A percentile compares a stretch with the other conserved stretches of the same genome.
Evolutionary conservation across 2,113 vertebrate species (phyloP).

Genomic region (Gobiocypris rarus): DNA sequence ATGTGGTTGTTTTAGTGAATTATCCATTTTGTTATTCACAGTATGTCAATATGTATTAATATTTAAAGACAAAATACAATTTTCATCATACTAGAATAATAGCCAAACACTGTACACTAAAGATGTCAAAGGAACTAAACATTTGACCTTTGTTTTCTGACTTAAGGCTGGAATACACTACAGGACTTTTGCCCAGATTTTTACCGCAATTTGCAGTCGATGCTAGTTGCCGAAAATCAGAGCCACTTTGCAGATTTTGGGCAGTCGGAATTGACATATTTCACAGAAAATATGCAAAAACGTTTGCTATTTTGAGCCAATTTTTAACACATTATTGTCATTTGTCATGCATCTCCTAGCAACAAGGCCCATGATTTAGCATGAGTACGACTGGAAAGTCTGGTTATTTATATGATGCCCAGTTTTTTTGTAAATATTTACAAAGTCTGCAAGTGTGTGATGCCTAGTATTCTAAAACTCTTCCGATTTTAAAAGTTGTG

Average conservation of each 20-base stretch:
- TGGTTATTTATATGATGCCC: background rate
- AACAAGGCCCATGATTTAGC: background rate
- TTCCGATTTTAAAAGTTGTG: background rate
- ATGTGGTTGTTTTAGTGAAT: background rate
- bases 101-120: background rate
- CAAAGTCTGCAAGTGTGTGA: background rate
- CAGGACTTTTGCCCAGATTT: background rate
- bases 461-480: background rate
- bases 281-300: too few species aligned
- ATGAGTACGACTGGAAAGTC: background rate
- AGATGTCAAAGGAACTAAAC: background rate
- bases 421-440: background rate
- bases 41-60: background rate
- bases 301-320: background rate
- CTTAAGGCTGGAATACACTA: background rate
- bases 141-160: background rate
- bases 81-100: background rate
- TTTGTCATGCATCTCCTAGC: background rate
- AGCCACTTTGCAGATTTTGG: too few species aligned
- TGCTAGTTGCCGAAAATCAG: background rate
- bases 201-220: background rate
- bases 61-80: background rate
- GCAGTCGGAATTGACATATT: too few species aligned
- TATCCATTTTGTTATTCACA: background rate
- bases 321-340: background rate